phyloP scores from a whole-genome alignment of 2,797 vertebrate species.

The Oreochromis grahami region DNA sequence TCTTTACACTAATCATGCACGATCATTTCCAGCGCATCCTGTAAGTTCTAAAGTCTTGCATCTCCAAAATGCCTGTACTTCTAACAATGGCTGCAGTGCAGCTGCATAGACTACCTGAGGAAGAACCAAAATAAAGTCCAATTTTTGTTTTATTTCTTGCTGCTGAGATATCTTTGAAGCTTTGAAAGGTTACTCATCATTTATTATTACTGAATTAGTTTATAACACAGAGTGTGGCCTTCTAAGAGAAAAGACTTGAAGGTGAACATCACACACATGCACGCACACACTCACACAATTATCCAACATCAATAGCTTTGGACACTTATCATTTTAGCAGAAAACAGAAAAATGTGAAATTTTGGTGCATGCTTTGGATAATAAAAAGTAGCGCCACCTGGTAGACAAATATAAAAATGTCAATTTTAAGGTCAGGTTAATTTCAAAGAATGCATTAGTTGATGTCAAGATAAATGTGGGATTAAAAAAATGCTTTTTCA shows the following conservation, averaged over 20 bases:
- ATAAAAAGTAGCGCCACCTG: neutral
- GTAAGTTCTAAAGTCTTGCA: neutral
- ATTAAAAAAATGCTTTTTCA: neutral
- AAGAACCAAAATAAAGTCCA: neutral
- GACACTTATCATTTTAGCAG: neutral
- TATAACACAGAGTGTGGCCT: neutral
- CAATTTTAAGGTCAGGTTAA: neutral
- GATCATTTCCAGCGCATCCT: neutral
- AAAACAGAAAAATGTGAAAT: neutral
- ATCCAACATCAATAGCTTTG: neutral
- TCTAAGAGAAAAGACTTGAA: neutral
- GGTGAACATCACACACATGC: neutral
- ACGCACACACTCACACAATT: neutral
- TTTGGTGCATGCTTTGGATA: neutral
- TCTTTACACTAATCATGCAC: neutral
- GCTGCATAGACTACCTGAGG: neutral
- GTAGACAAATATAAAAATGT: neutral
- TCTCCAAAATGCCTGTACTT: neutral
- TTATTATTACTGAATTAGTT: neutral
- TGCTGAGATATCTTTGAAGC: neutral
- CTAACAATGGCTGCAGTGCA: neutral
- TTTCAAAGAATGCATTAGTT: neutral
- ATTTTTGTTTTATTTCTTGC: neutral
- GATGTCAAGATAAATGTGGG: neutral
- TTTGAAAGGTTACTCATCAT: neutral